Conservation (phyloP, 2,113 vertebrate species). For the Coptodon rendalli region DNA sequence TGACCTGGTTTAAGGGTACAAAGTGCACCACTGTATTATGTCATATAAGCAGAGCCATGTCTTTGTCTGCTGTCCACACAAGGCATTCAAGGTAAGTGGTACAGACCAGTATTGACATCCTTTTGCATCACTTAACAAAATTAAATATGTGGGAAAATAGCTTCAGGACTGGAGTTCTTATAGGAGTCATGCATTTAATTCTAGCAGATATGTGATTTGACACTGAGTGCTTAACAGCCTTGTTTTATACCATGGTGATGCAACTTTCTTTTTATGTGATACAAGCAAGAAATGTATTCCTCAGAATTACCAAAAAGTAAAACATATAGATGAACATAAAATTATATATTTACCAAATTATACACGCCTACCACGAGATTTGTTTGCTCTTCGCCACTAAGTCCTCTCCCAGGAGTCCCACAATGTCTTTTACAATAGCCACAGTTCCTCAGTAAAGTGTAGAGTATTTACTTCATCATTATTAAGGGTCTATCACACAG, state of each 20-base stretch:
- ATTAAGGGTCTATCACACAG: constrained; percentile 58
- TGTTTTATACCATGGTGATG: not conserved
- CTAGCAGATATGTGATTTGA: not conserved
- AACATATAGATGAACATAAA: not conserved
- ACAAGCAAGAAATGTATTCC: not conserved
- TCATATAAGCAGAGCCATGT: constrained; percentile 53
- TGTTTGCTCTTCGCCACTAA: not conserved
- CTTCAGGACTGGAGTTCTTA: constrained; percentile 28
- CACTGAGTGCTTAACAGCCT: not conserved
- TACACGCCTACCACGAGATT: not conserved
- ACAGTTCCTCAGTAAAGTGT: constrained; percentile 45
- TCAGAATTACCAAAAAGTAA: not conserved
- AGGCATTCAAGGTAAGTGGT: constrained; percentile 65
- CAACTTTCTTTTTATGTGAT: not conserved
- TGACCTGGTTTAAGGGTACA: constrained; percentile 59
- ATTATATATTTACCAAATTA: not conserved
- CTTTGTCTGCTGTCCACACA: constrained; percentile 51
- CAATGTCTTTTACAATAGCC: constrained; percentile 27
- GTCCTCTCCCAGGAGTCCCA: not conserved
- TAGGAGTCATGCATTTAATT: constrained; percentile 6
- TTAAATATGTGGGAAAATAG: constrained; percentile 68
- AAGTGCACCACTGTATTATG: constrained; percentile 58
- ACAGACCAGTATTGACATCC: constrained; percentile 60
- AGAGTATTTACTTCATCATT: constrained; percentile 62
- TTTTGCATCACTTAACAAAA: constrained; percentile 66